A percentile compares a stretch with the other conserved stretches of the same genome.
Evolutionary conservation across 2,888 invertebrate genomes (phyloP).

Genomic region (Sinotaia quadrata): DNA sequence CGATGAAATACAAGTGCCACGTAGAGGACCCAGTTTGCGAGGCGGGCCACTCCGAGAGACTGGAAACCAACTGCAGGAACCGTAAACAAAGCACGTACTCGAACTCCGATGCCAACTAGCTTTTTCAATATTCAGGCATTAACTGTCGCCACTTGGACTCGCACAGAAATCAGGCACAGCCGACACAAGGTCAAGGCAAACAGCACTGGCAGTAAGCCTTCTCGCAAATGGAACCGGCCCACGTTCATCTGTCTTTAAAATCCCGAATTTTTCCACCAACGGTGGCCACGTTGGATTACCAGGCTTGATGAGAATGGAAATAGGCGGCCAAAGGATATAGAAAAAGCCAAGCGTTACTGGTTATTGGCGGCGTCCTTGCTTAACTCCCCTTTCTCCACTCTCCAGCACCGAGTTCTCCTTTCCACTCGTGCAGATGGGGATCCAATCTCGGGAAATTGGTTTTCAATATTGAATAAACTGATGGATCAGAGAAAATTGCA

Average conservation of each 20-base stretch:
- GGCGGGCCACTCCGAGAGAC: too few species aligned
- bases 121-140: too few species aligned
- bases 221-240: conserved; percentile 14
- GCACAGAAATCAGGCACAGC: too few species aligned
- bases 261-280: conserved; percentile 17
- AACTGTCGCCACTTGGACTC: too few species aligned
- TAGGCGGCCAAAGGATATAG: background rate
- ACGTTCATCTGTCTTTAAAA: conserved; percentile 18
- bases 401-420: background rate
- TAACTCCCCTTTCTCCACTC: conserved; percentile 16
- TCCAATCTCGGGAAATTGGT: conserved; percentile 35
- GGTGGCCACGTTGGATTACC: conserved; percentile 17
- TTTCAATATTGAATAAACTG: conserved; percentile 38
- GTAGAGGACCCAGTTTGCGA: too few species aligned
- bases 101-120: too few species aligned
- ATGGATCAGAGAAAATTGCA: conserved; percentile 38
- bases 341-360: conserved; percentile 6
- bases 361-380: conserved; percentile 16
- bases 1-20: too few species aligned
- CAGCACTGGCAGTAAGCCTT: background rate
- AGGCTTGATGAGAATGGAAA: conserved; percentile 26
- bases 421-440: conserved; percentile 22
- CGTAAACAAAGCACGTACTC: too few species aligned
- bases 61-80: too few species aligned
- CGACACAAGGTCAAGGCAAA: background rate